Evolutionary conservation across 2,113 vertebrate genomes (phyloP).

Genomic region (Ancistrus triradiatus): DNA sequence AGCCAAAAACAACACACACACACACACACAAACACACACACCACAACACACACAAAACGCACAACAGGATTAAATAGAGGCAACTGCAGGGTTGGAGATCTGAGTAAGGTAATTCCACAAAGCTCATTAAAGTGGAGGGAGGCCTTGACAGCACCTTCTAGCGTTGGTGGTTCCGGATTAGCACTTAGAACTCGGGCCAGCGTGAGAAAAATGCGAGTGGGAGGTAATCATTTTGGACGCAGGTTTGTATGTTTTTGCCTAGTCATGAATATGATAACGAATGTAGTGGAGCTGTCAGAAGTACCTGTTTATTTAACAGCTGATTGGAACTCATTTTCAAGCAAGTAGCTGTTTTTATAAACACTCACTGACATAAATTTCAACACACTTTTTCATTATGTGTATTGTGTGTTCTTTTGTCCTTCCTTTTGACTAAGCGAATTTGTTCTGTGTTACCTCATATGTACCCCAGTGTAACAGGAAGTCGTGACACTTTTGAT

Average conservation of each 20-base stretch:
- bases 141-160: constrained; percentile 43
- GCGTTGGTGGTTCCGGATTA: not conserved
- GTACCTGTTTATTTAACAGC: not conserved
- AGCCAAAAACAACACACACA: no score
- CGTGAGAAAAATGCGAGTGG: constrained; percentile 25
- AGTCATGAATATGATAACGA: constrained; percentile 11
- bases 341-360: no score
- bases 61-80: not conserved
- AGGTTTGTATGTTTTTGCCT: constrained; percentile 55
- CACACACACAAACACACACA: constrained; percentile 17
- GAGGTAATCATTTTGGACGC: constrained; percentile 8
- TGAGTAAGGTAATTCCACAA: constrained; percentile 26
- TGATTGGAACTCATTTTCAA: no score
- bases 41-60: constrained; percentile 24
- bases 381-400: no score
- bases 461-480: no score
- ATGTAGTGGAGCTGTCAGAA: constrained; percentile 7
- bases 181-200: constrained; percentile 32
- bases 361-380: no score
- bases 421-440: no score
- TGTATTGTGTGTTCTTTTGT: no score
- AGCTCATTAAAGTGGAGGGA: constrained; percentile 49
- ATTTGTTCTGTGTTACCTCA: no score
- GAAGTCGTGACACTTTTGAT: no score
- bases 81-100: constrained; percentile 34